phyloP scores from a whole-genome alignment of 2,797 vertebrate genomes.

The Pangasius sanitwongsei region DNA sequence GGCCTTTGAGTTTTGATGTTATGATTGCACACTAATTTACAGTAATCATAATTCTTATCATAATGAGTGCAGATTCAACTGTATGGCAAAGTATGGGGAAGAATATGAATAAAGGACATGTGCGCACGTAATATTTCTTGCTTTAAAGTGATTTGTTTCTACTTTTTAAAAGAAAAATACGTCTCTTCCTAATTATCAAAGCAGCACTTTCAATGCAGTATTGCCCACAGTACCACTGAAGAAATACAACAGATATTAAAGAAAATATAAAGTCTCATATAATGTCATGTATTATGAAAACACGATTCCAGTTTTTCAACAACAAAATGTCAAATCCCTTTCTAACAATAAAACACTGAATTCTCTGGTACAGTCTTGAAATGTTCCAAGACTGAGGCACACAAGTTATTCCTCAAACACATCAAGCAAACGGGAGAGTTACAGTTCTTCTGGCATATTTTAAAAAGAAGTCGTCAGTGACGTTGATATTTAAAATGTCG shows the following conservation, averaged over 20 bases:
- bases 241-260: conserved; percentile 16
- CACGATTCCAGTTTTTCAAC: conserved; percentile 30
- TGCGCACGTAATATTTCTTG: conserved; percentile 49
- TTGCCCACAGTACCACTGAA: conserved; percentile 76
- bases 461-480: background rate
- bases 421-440: background rate
- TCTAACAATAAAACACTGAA: conserved; percentile 21
- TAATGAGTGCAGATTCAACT: conserved; percentile 61
- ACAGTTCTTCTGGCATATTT: background rate
- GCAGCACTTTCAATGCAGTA: conserved; percentile 70
- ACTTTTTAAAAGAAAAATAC: conserved; percentile 44
- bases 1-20: conserved; percentile 73
- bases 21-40: conserved; percentile 81
- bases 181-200: conserved; percentile 60
- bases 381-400: conserved; percentile 25
- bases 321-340: conserved; percentile 41
- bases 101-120: conserved; percentile 46
- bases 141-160: conserved; percentile 56
- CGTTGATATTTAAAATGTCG: conserved; percentile 7
- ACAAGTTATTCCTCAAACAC: background rate
- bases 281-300: background rate
- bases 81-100: conserved; percentile 37
- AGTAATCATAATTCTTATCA: conserved; percentile 59
- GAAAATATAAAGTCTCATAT: background rate
- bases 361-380: conserved; percentile 38